These are phyloP conservation scores for Carassius auratus DNA, from an alignment of 2,113 vertebrate species.

Conservation along the genomic window DNA sequence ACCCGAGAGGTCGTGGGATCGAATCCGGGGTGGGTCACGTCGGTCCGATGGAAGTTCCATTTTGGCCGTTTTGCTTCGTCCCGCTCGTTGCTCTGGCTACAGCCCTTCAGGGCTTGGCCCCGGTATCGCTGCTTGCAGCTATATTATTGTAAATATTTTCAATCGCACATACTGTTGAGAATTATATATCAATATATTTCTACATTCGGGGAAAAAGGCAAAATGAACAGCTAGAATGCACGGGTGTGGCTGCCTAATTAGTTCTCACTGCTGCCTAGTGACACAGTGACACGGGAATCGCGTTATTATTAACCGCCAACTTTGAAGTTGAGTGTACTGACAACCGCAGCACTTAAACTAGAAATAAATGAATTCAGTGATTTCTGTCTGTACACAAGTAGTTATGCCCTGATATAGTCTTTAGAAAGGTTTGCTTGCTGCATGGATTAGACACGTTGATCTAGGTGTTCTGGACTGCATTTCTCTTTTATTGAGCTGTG, in stretches of 20 bases:
- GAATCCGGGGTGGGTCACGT: no score
- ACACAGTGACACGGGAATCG: neutral
- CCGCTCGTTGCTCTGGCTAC: no score
- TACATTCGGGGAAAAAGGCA: neutral
- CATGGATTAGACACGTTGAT: neutral
- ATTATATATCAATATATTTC: neutral
- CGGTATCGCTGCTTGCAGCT: no score
- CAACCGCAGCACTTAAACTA: neutral
- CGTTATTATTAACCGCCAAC: neutral
- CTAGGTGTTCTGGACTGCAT: neutral
- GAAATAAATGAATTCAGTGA: neutral
- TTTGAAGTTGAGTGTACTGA: neutral
- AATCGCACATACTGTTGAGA: neutral
- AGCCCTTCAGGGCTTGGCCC: no score
- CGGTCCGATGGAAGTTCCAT: no score
- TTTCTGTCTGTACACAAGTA: neutral
- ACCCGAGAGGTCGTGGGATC: no score
- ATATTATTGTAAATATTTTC: neutral
- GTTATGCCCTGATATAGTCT: neutral
- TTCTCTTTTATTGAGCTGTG: neutral
- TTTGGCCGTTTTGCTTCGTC: no score
- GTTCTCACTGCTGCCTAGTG: neutral
- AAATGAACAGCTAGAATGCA: neutral
- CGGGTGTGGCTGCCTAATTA: neutral
- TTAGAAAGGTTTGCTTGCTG: neutral